Percentiles rank a stretch among this genome's conserved stretches.
Evolutionary conservation across 2,113 vertebrate species (phyloP).

Genomic region (Actenoides lindsayi): DNA sequence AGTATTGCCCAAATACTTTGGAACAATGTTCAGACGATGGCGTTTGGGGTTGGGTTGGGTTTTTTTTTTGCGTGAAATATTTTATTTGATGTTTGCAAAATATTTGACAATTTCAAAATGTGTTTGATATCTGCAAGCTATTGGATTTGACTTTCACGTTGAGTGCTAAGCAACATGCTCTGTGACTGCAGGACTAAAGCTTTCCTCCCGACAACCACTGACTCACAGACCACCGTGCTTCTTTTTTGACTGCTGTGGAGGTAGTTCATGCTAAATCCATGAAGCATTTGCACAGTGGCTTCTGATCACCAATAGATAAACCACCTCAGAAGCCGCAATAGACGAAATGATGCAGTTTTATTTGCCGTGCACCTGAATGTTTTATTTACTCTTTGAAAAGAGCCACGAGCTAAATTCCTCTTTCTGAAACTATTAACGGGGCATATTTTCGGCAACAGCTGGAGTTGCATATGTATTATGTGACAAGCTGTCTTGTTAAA

Average conservation of each 20-base stretch:
- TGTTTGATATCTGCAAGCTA: slow-evolving; percentile 11
- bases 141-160: not conserved
- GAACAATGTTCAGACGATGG: not conserved
- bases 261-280: not conserved
- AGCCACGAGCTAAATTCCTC: not conserved
- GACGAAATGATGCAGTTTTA: not conserved
- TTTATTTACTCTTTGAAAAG: not conserved
- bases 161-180: not conserved
- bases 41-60: not conserved
- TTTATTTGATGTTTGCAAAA: slow-evolving; percentile 32
- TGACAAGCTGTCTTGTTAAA: not conserved
- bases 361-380: not conserved
- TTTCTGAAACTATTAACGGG: not conserved
- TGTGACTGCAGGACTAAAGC: not conserved
- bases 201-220: not conserved
- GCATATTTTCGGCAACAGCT: not conserved
- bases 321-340: not conserved
- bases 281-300: not conserved
- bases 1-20: slow-evolving; percentile 25
- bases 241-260: not conserved
- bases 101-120: not conserved
- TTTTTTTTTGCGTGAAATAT: not conserved
- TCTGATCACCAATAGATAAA: not conserved
- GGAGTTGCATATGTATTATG: fast-evolving
- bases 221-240: not conserved